Evolutionary conservation across 2,797 vertebrate species (phyloP).

Genomic region (Potorous gilbertii): DNA sequence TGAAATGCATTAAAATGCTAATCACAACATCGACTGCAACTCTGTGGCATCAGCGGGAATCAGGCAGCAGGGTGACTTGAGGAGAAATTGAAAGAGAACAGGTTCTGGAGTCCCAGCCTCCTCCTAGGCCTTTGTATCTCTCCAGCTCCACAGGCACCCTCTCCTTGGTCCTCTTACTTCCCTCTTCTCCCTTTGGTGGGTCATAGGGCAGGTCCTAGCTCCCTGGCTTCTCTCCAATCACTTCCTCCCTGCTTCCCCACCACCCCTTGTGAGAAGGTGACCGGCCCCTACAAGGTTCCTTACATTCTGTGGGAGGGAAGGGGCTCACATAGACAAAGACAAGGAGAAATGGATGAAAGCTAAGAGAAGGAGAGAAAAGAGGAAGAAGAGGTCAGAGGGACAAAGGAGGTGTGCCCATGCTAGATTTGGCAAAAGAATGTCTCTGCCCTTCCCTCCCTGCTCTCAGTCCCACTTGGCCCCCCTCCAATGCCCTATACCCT

Average conservation of each 20-base stretch:
- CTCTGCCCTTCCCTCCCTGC: neutral
- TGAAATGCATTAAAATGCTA: slow-evolving; percentile 82
- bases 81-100: slow-evolving; percentile 64
- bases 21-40: slow-evolving; percentile 79
- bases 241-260: neutral
- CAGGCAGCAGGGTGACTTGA: slow-evolving; percentile 77
- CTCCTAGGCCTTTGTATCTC: slow-evolving; percentile 53
- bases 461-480: neutral
- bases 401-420: neutral
- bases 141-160: neutral
- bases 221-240: neutral
- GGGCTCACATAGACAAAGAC: neutral
- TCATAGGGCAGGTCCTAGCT: neutral
- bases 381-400: neutral
- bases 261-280: neutral
- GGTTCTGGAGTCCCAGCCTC: slow-evolving; percentile 55
- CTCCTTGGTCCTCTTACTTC: slow-evolving; percentile 13
- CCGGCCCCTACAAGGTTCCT: neutral
- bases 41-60: slow-evolving; percentile 17
- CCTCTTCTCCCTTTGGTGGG: neutral
- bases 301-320: neutral
- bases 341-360: neutral
- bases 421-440: neutral
- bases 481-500: neutral
- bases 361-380: neutral